Conservation (phyloP, 2,888 invertebrate species). For the Dorcus hopei region DNA sequence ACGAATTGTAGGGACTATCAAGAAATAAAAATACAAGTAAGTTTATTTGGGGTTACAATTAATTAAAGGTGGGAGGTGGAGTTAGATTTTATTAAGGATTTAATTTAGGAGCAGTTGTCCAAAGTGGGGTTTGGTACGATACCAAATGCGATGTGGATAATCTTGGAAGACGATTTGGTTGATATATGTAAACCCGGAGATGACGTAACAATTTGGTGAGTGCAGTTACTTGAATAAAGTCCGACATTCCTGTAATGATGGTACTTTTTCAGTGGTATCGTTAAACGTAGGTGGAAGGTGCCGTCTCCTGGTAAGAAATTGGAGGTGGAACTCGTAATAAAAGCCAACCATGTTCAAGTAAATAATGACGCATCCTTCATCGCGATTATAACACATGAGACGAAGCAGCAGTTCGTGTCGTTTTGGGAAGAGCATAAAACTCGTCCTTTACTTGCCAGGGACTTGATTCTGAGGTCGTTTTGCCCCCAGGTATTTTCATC, state of each 20-base stretch:
- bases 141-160: slow-evolving; percentile 73
- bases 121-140: slow-evolving; percentile 69
- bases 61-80: slow-evolving; percentile 2
- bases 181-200: slow-evolving; percentile 87
- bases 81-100: no score
- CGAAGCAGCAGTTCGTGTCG: slow-evolving; percentile 64
- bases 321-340: slow-evolving; percentile 67
- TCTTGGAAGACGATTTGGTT: slow-evolving; percentile 81
- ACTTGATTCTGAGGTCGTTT: slow-evolving; percentile 74
- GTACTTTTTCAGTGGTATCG: slow-evolving; percentile 62
- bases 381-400: slow-evolving; percentile 59
- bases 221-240: slow-evolving; percentile 2
- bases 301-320: slow-evolving; percentile 58
- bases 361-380: slow-evolving; percentile 53
- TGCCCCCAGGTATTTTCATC: slow-evolving; percentile 69
- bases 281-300: slow-evolving; percentile 71
- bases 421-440: slow-evolving; percentile 69
- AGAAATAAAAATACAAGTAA: slow-evolving; percentile 78
- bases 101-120: slow-evolving; percentile 69
- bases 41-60: not conserved
- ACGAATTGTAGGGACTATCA: slow-evolving; percentile 77
- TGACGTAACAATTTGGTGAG: slow-evolving; percentile 78
- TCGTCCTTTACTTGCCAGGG: slow-evolving; percentile 68
- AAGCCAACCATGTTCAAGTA: slow-evolving; percentile 70
- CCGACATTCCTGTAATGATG: not conserved